Base-by-base conservation (phyloP, 2,888 invertebrate species). In the Eupsilia transversa region DNA sequence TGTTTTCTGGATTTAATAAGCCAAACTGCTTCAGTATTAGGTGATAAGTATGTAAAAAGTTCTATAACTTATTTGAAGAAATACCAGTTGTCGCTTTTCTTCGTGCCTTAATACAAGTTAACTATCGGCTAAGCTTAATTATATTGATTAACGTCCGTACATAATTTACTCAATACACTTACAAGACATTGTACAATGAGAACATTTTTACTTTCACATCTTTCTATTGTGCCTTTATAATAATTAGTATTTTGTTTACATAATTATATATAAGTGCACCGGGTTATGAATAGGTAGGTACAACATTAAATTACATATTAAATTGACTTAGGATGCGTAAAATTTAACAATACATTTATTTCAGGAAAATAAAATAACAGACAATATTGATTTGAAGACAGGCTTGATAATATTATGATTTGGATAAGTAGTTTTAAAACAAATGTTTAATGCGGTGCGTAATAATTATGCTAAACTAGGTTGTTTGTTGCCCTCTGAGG, bases 71-170 rank as follows among this genome's bases (percentile, higher is more conserved):
- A 38, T n/a, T 75, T 54, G 46, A 41, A 68, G 54, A 72, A 41
- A 71, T 56, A 59, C 14, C 65, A 41, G 49, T 33, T 63, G 17
- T 65, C 30, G 30, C 23, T 52, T 59, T 54, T 76, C 23, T 68
- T 60, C 46, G 64, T 77, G 59, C 17, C 70, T 43, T 77, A 74
- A 61, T 78, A 79, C 56, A 66, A 67, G 1, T 61, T 66, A 35
- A 46, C 72, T 79, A 79, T 76, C 20, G 56, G 72, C 75, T 82
- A 75, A 75, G 43, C 83, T 83, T 83, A 82, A 63, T 64, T 70
- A 49, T 70, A 73, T 67, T 60, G 54, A 75, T 70, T 79, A 83
- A 70, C 54, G 57, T 79, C 66, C 83, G 67, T 71, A 80, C 72
- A 79, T 79, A 60, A 67, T 83, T 72, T 83, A 75, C 54, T 74